A percentile compares a stretch with the other conserved stretches of the same genome.
phyloP scores from a whole-genome alignment of 2,113 vertebrate species.

The Nibea coibor region DNA sequence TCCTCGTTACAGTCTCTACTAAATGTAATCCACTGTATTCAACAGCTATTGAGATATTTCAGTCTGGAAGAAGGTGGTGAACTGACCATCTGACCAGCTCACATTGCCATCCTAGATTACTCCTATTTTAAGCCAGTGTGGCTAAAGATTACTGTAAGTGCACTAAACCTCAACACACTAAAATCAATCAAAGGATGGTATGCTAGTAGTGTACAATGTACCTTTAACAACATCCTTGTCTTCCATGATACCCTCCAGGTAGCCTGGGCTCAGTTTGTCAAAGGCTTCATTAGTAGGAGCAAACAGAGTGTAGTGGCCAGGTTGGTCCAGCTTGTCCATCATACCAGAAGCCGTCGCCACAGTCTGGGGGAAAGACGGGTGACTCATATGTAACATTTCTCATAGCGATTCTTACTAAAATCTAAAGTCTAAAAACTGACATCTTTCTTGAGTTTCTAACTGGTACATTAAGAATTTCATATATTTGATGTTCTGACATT shows the following conservation, averaged over 20 bases:
- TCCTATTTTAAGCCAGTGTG: background rate
- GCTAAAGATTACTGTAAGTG: background rate
- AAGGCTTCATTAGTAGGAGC: slow-evolving; percentile 95
- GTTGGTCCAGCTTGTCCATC: slow-evolving; percentile 85
- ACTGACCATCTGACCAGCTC: background rate
- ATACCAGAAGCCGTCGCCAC: slow-evolving; percentile 84
- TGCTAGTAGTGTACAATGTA: slow-evolving; percentile 63
- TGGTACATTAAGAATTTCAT: too few relatives aligned
- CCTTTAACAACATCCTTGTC: slow-evolving; percentile 91
- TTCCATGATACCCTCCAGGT: slow-evolving; percentile 88
- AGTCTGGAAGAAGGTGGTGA: background rate
- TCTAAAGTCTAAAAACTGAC: too few relatives aligned
- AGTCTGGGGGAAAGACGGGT: slow-evolving; percentile 75
- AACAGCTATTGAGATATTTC: background rate
- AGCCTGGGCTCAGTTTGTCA: slow-evolving; percentile 82
- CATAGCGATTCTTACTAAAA: too few relatives aligned
- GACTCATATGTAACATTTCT: background rate
- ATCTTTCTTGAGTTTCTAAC: too few relatives aligned
- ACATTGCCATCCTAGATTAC: background rate
- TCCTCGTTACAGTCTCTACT: background rate
- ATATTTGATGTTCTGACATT: too few relatives aligned
- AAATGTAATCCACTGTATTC: background rate
- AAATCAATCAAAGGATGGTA: background rate
- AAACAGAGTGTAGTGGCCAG: slow-evolving; percentile 94
- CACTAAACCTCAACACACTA: background rate